Percentiles rank a stretch among this genome's conserved stretches.
These are phyloP conservation scores for Saturnia pavonia DNA, from an alignment of 2,888 invertebrate genomes.

Conservation along the genomic window DNA sequence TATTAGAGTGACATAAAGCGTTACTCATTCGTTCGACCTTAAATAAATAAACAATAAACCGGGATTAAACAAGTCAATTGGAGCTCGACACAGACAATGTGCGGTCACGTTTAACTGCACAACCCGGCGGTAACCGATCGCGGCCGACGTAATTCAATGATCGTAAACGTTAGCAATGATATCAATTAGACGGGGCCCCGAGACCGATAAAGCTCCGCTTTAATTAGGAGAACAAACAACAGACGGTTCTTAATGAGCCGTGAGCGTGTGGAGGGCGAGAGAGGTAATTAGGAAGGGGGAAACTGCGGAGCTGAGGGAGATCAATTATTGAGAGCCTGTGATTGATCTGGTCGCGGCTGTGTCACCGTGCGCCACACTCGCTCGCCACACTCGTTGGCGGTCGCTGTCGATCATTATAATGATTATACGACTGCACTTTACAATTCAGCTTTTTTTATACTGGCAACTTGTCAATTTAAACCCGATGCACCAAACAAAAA, in stretches of 20 bases:
- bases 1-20: slow-evolving; percentile 20
- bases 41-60: slow-evolving; percentile 78
- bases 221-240: slow-evolving; percentile 81
- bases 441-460: neutral
- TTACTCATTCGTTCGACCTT: slow-evolving; percentile 31
- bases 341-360: slow-evolving; percentile 64
- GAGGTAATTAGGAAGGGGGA: slow-evolving; percentile 75
- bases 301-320: slow-evolving; percentile 54
- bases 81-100: slow-evolving; percentile 71
- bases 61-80: slow-evolving; percentile 77
- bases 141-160: slow-evolving; percentile 76
- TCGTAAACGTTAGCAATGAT: slow-evolving; percentile 80
- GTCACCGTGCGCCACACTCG: slow-evolving; percentile 27
- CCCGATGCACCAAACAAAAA: neutral
- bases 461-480: neutral
- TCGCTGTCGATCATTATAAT: neutral
- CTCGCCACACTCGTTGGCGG: slow-evolving; percentile 23
- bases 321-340: slow-evolving; percentile 75
- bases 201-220: slow-evolving; percentile 79
- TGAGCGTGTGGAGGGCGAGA: slow-evolving; percentile 73
- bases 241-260: slow-evolving; percentile 79
- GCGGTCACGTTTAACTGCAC: slow-evolving; percentile 77
- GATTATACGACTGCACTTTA: neutral
- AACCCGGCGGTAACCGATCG: slow-evolving; percentile 70
- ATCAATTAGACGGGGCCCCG: slow-evolving; percentile 77